Conservation (phyloP, 2,888 invertebrate species). For the Ichneumoninae sp. region DNA sequence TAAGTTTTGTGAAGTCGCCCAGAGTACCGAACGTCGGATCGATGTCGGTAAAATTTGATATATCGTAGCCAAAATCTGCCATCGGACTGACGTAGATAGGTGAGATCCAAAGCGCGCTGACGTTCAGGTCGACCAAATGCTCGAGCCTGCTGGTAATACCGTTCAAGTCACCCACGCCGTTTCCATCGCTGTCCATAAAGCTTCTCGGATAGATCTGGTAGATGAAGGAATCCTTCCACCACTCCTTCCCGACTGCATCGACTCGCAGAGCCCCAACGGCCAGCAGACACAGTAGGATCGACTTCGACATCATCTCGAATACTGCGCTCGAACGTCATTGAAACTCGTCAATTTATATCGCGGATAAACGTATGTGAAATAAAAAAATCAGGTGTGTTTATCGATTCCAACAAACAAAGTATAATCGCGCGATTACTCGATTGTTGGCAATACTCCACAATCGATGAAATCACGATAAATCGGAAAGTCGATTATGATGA, state of each 20-base stretch:
- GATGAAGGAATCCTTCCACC: constrained; percentile 92
- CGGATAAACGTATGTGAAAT: background rate
- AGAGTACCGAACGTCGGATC: constrained; percentile 87
- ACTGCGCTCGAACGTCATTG: constrained; percentile 4
- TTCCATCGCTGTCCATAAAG: constrained; percentile 92
- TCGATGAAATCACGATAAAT: background rate
- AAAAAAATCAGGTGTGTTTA: constrained; percentile 3
- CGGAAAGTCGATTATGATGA: background rate
- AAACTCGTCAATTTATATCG: constrained; percentile 42
- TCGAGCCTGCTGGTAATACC: constrained; percentile 84
- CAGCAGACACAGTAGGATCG: constrained; percentile 35
- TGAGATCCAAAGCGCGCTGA: constrained; percentile 89
- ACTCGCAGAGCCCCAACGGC: constrained; percentile 23
- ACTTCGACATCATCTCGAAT: constrained; percentile 41
- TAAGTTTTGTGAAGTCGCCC: constrained; percentile 84
- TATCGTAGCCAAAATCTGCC: constrained; percentile 89
- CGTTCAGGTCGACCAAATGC: constrained; percentile 87
- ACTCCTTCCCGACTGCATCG: constrained; percentile 85
- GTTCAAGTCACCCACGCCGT: constrained; percentile 77
- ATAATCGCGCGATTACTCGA: constrained; percentile 19
- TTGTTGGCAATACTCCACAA: background rate
- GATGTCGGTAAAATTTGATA: constrained; percentile 86
- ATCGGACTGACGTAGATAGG: constrained; percentile 89
- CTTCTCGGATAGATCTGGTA: constrained; percentile 95
- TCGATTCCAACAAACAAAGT: constrained; percentile 31